Evolutionary conservation across 2,797 vertebrate genomes (phyloP).

Genomic region (Sorex maritimensis): DNA sequence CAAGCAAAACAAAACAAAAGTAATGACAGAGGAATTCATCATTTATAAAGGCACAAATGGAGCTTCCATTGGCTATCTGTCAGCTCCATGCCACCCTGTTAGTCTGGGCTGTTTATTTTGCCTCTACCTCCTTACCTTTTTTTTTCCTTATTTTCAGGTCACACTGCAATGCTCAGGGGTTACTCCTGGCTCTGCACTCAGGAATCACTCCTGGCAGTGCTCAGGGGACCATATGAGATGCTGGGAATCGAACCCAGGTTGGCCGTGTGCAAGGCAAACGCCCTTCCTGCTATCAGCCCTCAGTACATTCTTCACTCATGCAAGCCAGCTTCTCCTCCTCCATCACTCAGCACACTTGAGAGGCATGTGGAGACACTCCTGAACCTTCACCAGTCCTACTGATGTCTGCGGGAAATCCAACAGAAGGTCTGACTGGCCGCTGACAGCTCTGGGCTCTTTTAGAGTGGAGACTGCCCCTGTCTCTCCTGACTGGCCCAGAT

Average conservation of each 20-base stretch:
- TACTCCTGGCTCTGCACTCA: no score
- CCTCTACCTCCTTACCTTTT: neutral
- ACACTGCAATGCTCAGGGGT: no score
- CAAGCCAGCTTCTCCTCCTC: neutral
- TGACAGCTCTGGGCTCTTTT: neutral
- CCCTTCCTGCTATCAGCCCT: neutral
- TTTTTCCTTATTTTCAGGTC: no score
- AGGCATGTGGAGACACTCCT: neutral
- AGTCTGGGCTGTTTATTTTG: neutral
- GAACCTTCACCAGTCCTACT: neutral
- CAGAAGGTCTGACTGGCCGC: no score
- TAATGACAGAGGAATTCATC: neutral
- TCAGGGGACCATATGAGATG: no score
- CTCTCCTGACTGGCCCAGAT: neutral
- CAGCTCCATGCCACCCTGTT: neutral
- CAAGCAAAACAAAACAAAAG: no score
- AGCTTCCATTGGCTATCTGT: neutral
- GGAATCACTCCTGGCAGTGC: no score
- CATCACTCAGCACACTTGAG: rapidly evolving
- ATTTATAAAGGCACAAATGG: neutral
- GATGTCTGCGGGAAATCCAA: neutral
- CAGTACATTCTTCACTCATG: neutral
- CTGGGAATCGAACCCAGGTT: no score
- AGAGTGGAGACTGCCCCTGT: neutral
- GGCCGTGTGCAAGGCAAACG: no score